These are phyloP conservation scores for Panzeria rudis DNA, from an alignment of 2,888 invertebrate genomes.

Conservation along the genomic window DNA sequence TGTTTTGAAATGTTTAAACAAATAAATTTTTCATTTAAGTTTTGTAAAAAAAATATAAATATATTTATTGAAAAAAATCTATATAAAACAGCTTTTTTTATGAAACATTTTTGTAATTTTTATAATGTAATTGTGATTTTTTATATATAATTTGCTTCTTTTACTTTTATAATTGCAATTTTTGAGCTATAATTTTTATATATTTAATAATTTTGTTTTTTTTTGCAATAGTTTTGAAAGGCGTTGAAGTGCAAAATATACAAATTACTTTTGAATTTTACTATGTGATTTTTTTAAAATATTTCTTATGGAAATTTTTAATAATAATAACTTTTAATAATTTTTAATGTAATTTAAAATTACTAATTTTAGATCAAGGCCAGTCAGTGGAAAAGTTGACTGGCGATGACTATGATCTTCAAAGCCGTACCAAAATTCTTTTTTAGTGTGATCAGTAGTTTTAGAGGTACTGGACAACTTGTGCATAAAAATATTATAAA, in stretches of 20 bases:
- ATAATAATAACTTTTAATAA: no score
- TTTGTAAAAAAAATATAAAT: not conserved
- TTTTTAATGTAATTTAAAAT: no score
- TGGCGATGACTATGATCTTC: no score
- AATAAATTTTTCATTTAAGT: slow-evolving; percentile 27
- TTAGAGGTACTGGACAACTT: no score
- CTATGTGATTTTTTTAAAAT: no score
- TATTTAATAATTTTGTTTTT: slow-evolving; percentile 2
- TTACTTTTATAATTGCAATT: slow-evolving; percentile 20
- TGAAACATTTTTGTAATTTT: slow-evolving; percentile 16
- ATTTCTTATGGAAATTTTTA: no score
- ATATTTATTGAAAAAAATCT: no score
- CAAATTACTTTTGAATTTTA: not conserved
- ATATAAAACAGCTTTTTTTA: not conserved
- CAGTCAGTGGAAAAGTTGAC: no score
- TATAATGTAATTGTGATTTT: slow-evolving; percentile 24
- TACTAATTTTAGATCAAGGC: no score
- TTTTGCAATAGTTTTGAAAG: slow-evolving; percentile 33
- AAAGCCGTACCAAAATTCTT: no score
- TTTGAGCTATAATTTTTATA: not conserved
- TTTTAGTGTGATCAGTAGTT: no score
- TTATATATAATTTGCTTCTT: slow-evolving; percentile 8
- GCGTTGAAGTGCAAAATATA: slow-evolving; percentile 52
- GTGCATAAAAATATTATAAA: no score
- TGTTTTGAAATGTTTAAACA: slow-evolving; percentile 34